Conservation (phyloP, 2,888 invertebrate genomes). For the Hyposoter didymator region DNA sequence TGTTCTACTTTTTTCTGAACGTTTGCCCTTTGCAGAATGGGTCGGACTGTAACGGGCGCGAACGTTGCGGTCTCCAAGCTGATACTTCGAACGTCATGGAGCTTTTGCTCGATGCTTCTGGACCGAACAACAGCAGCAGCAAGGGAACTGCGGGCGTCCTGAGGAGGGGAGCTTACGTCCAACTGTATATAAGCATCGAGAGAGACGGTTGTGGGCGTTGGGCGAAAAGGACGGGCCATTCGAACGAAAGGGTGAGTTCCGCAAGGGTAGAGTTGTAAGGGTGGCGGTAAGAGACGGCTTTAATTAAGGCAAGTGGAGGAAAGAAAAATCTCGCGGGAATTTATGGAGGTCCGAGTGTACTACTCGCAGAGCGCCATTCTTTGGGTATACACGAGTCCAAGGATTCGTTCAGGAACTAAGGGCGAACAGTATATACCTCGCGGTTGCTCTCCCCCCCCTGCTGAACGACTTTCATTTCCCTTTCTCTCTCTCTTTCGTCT, state of each 20-base stretch:
- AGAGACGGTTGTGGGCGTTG: slow-evolving; percentile 31
- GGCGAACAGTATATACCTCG: slow-evolving; percentile 58
- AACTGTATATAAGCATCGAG: slow-evolving; percentile 28
- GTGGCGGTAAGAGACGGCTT: slow-evolving; percentile 79
- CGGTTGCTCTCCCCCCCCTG: slow-evolving; percentile 32
- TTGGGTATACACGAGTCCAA: slow-evolving; percentile 44
- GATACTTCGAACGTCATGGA: not conserved
- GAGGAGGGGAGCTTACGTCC: slow-evolving; percentile 6
- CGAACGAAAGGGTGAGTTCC: slow-evolving; percentile 71
- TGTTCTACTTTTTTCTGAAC: slow-evolving; percentile 63
- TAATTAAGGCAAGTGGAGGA: slow-evolving; percentile 83
- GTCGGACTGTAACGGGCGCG: slow-evolving; percentile 36
- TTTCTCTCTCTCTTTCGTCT: slow-evolving; percentile 16
- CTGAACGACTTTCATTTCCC: slow-evolving; percentile 38
- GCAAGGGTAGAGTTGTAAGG: slow-evolving; percentile 75
- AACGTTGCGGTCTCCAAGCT: slow-evolving; percentile 6
- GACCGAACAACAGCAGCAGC: slow-evolving; percentile 5
- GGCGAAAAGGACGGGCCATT: slow-evolving; percentile 59
- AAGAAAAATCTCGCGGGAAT: slow-evolving; percentile 83
- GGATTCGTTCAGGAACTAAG: slow-evolving; percentile 64
- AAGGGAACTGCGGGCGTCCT: slow-evolving; percentile 20
- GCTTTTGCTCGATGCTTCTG: slow-evolving; percentile 35
- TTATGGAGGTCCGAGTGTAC: slow-evolving; percentile 82
- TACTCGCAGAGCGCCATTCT: slow-evolving; percentile 54
- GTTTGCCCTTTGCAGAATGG: slow-evolving; percentile 65